A percentile compares a stretch with the other conserved stretches of the same genome.
phyloP scores from a whole-genome alignment of 2,888 invertebrate species.

The Andrena praecox region DNA sequence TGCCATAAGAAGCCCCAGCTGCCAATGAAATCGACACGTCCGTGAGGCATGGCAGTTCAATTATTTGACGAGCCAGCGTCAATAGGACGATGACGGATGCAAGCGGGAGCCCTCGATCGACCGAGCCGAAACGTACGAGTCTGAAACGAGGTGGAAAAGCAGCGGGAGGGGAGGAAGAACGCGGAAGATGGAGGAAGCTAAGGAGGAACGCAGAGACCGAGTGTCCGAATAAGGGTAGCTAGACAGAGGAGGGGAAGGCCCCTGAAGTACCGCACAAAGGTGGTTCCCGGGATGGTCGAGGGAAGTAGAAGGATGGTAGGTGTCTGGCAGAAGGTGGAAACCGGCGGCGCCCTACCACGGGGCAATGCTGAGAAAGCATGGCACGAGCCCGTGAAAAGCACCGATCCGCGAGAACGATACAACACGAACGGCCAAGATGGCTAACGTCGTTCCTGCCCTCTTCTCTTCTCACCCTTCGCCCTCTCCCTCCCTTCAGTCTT shows the following conservation, averaged over 20 bases:
- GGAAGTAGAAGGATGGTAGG: conserved; percentile 54
- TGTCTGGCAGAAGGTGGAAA: conserved; percentile 62
- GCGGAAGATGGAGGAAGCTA: conserved; percentile 12
- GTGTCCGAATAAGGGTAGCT: conserved; percentile 48
- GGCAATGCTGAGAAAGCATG: conserved; percentile 72
- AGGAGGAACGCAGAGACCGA: conserved; percentile 30
- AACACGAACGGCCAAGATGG: conserved; percentile 73
- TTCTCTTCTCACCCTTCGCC: conserved; percentile 3
- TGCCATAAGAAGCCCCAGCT: too few species aligned
- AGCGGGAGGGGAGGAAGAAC: conserved; percentile 8
- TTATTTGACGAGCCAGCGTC: conserved; percentile 2
- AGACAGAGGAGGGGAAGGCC: conserved; percentile 43
- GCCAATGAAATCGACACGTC: background rate
- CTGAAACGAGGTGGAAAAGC: conserved; percentile 54
- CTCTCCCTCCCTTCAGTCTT: conserved; percentile 44
- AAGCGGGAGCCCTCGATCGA: background rate
- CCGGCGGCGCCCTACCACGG: conserved; percentile 29
- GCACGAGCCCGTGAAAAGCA: conserved; percentile 64
- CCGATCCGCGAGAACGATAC: conserved; percentile 77
- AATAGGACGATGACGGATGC: conserved; percentile 20
- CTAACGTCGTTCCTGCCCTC: conserved; percentile 61
- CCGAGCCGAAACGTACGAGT: background rate
- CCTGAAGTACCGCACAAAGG: conserved; percentile 57
- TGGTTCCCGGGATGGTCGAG: conserved; percentile 51
- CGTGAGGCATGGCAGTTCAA: background rate